Base-by-base conservation (phyloP, 1,140 invertebrate genomes). In the Lutraria rhynchaena region DNA sequence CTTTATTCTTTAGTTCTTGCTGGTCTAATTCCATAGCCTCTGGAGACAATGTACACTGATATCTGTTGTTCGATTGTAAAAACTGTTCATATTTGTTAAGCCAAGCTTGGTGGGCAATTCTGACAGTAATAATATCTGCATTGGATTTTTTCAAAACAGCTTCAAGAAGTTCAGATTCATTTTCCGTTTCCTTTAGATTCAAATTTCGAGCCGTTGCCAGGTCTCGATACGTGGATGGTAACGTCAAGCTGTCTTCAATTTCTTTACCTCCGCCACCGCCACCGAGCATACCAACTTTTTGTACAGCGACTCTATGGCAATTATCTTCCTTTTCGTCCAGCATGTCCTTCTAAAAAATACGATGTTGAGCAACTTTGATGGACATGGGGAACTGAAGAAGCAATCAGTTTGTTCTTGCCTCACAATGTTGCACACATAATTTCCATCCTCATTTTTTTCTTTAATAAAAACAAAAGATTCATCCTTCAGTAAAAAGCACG, bases 291-390 rank as follows among this genome's bases (percentile, higher is more conserved):
- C 65, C 24, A 70, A 15, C 58, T 80, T 80, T 69, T 31, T 58
- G 13, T 58, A 7, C 9, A 80, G 13, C 7, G 57, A 33, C 0
- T n/a, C 2, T 5, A 17, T 11, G 22, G 69, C 65, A 1, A 80
- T 15, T 22, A 70, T 5, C n/a, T n/a, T n/a, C n/a, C n/a, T n/a
- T n/a, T n/a, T n/a, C n/a, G n/a, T n/a, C n/a, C n/a, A n/a, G n/a
- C 35, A 17, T 69, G 44, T 65, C 37, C 1, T 7, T 24, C 33
- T 31, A 44, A 69, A 11, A 44, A 41, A 57, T 3, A 35, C 65
- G 33, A 77, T 77, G 51, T 80, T 51, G 29, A 80, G 15, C 7
- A 80, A 31, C 17, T 65, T 80, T 11, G 76, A 80, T 31, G 69
- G n/a, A 37, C 63, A 80, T 31, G 76, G 76, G 4, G n/a, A n/a